These are phyloP conservation scores for Drosophila greeni DNA, from an alignment of 2,888 invertebrate genomes.

Conservation along the genomic window DNA sequence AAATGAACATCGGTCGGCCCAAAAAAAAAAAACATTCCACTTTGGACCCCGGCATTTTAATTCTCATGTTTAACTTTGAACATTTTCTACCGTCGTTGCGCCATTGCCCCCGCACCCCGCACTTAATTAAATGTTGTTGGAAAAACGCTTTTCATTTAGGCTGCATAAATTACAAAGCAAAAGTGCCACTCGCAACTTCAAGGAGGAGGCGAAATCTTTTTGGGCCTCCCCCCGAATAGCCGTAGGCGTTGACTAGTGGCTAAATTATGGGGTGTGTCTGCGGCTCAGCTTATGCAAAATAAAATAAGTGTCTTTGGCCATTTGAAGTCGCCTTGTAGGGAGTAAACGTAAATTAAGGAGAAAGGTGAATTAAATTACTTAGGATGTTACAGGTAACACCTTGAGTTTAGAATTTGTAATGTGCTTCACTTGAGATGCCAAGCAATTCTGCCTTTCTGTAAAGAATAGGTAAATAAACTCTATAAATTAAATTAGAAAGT, in stretches of 20 bases:
- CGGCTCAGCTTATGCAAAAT: slow-evolving; percentile 58
- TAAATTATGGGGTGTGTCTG: slow-evolving; percentile 51
- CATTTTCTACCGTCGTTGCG: slow-evolving; percentile 46
- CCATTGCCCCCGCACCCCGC: slow-evolving; percentile 25
- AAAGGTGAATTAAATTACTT: slow-evolving; percentile 18
- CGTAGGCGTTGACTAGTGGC: slow-evolving; percentile 37
- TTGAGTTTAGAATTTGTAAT: slow-evolving; percentile 4
- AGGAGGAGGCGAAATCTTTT: slow-evolving; percentile 29
- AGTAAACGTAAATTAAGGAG: not conserved
- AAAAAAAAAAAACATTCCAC: slow-evolving; percentile 24
- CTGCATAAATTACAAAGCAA: slow-evolving; percentile 70
- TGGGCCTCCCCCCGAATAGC: slow-evolving; percentile 12
- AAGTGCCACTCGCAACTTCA: slow-evolving; percentile 57
- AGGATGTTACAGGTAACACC: slow-evolving; percentile 7
- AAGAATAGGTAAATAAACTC: not conserved
- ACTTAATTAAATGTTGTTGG: slow-evolving; percentile 70
- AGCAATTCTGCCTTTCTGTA: not conserved
- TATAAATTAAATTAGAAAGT: not conserved
- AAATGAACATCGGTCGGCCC: slow-evolving; percentile 51
- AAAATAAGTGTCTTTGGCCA: slow-evolving; percentile 54
- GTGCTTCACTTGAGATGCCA: too few species aligned
- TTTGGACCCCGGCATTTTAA: slow-evolving; percentile 44
- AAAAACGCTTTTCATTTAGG: slow-evolving; percentile 65
- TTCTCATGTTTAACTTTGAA: slow-evolving; percentile 66
- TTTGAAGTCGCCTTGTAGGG: slow-evolving; percentile 9